phyloP scores from a whole-genome alignment of 2,797 vertebrate genomes.

The Nyctalus aviator region DNA sequence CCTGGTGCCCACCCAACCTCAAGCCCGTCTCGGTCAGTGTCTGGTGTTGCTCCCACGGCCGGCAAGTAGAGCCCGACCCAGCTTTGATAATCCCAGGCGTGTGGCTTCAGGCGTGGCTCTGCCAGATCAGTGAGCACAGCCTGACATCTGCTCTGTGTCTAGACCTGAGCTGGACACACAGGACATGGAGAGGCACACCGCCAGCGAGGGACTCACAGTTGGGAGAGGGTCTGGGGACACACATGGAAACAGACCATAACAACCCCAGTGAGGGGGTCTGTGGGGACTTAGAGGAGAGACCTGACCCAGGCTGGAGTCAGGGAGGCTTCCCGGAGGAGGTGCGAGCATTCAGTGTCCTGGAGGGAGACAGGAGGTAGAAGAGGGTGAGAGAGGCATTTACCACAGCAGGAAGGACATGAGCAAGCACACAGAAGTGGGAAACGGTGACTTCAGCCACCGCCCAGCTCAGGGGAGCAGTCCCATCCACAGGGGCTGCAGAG shows the following conservation, averaged over 20 bases:
- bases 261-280: background rate
- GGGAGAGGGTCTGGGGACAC: background rate
- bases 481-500: background rate
- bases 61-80: background rate
- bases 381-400: background rate
- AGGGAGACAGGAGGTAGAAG: background rate
- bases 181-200: background rate
- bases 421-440: background rate
- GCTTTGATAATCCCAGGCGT: background rate
- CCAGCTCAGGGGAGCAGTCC: background rate
- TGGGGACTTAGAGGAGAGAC: background rate
- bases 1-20: background rate
- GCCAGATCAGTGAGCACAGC: background rate
- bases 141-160: background rate
- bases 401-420: background rate
- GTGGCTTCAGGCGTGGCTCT: background rate
- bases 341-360: background rate
- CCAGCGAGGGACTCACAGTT: background rate
- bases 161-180: background rate
- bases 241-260: background rate
- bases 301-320: background rate
- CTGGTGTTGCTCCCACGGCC: background rate
- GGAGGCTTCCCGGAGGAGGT: conserved; percentile 19
- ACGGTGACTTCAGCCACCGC: too few species aligned
- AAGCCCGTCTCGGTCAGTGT: background rate